These are phyloP conservation scores for Crax fasciolata DNA, from an alignment of 2,797 vertebrate genomes.

Conservation along the genomic window DNA sequence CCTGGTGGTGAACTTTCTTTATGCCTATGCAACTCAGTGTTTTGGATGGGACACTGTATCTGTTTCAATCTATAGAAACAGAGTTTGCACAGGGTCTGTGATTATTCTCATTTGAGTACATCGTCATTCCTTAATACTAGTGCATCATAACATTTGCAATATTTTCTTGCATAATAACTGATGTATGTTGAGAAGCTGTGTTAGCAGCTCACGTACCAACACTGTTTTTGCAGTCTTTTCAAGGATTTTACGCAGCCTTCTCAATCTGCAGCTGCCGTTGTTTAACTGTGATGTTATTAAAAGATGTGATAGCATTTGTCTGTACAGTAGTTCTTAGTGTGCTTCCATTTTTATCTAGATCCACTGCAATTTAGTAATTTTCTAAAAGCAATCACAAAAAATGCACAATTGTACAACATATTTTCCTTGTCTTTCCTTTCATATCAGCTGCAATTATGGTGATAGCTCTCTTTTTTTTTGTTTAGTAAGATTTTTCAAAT, in stretches of 20 bases:
- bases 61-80: background rate
- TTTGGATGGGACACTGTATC: background rate
- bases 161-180: background rate
- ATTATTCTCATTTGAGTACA: background rate
- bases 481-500: background rate
- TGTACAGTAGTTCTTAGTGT: background rate
- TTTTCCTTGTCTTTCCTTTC: background rate
- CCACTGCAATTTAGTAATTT: background rate
- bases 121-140: background rate
- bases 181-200: background rate
- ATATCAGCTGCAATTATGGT: background rate
- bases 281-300: background rate
- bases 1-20: constrained; percentile 11
- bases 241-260: background rate
- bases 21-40: background rate
- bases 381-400: background rate
- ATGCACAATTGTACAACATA: background rate
- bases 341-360: background rate
- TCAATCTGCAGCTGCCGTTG: background rate
- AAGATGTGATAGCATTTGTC: background rate
- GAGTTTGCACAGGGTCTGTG: background rate
- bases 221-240: background rate
- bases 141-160: background rate
- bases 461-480: background rate
- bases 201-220: background rate